Conservation (phyloP, 1,140 invertebrate species). For the Drosophila ercepeae region DNA sequence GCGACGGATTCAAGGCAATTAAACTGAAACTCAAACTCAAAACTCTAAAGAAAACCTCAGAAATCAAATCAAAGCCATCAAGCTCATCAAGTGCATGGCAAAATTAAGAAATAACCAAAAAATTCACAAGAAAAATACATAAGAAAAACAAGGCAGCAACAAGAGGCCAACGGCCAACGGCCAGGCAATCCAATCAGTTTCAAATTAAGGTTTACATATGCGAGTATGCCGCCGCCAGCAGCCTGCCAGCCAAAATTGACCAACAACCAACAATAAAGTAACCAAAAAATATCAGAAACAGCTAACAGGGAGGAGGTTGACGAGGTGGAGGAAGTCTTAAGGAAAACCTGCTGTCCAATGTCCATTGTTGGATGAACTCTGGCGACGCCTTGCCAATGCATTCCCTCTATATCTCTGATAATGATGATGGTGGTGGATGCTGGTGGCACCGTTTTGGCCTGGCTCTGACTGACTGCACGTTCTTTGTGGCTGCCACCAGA, state of each 20-base stretch:
- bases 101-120: conserved; percentile 58
- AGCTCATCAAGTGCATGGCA: conserved; percentile 65
- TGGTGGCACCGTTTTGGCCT: too few species aligned
- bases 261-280: conserved; percentile 58
- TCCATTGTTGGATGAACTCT: conserved; percentile 55
- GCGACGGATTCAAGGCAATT: conserved; percentile 17
- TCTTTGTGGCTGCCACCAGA: conserved; percentile 65
- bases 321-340: conserved; percentile 23
- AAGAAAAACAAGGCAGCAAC: conserved; percentile 38
- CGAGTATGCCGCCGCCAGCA: conserved; percentile 43
- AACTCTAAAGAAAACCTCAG: conserved; percentile 21
- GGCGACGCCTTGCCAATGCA: conserved; percentile 62
- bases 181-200: conserved; percentile 76
- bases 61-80: conserved; percentile 49
- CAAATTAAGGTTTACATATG: conserved; percentile 79
- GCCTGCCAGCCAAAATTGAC: conserved; percentile 53
- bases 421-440: conserved; percentile 19
- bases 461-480: too few species aligned
- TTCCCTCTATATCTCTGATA: conserved; percentile 51
- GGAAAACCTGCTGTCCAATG: conserved; percentile 49
- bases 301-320: not conserved
- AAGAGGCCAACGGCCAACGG: conserved; percentile 58
- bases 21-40: conserved; percentile 6
- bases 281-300: conserved; percentile 36
- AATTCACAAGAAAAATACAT: conserved; percentile 17